Conservation (phyloP, 2,797 vertebrate genomes). For the Takifugu rubripes region DNA sequence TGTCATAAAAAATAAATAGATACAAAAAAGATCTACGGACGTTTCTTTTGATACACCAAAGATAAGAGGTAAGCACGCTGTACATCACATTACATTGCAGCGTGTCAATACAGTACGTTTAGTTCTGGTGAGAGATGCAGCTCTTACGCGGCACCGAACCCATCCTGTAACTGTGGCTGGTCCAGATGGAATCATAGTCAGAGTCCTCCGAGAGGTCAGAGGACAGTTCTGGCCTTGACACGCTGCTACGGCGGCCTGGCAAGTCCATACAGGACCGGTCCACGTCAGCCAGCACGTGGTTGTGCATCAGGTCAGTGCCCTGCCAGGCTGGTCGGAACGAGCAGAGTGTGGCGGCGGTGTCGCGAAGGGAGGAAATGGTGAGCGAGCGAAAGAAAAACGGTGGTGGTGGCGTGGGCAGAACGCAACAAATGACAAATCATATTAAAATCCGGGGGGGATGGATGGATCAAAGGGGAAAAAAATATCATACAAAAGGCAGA, state of each 20-base stretch:
- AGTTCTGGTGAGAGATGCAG: conserved; percentile 98
- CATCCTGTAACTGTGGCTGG: conserved; percentile 99
- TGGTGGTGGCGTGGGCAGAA: conserved; percentile 31
- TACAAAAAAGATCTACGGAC: conserved; percentile 55
- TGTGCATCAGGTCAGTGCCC: conserved; percentile 99
- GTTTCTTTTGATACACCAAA: conserved; percentile 48
- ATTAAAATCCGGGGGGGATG: conserved; percentile 74
- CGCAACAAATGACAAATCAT: conserved; percentile 79
- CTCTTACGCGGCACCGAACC: conserved; percentile 97
- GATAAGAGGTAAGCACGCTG: conserved; percentile 63
- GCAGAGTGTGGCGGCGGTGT: conserved; percentile 14
- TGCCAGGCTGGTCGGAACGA: conserved; percentile 92
- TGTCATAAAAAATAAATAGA: conserved; percentile 68
- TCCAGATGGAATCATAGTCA: conserved; percentile 99
- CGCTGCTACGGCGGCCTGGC: conserved; percentile 93
- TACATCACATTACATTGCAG: conserved; percentile 53
- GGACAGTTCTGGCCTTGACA: conserved; percentile 89
- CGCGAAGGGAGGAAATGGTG: conserved; percentile 22
- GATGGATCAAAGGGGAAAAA: conserved; percentile 72
- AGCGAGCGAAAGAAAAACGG: not conserved
- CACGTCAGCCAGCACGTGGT: conserved; percentile 97
- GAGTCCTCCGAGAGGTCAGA: conserved; percentile 99
- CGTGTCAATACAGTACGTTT: conserved; percentile 55
- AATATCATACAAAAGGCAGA: conserved; percentile 72
- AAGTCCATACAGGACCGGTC: conserved; percentile 93